Percentiles rank a stretch among this genome's conserved stretches.
Evolutionary conservation across 2,797 vertebrate species (phyloP).

Genomic region (Mus spretus): DNA sequence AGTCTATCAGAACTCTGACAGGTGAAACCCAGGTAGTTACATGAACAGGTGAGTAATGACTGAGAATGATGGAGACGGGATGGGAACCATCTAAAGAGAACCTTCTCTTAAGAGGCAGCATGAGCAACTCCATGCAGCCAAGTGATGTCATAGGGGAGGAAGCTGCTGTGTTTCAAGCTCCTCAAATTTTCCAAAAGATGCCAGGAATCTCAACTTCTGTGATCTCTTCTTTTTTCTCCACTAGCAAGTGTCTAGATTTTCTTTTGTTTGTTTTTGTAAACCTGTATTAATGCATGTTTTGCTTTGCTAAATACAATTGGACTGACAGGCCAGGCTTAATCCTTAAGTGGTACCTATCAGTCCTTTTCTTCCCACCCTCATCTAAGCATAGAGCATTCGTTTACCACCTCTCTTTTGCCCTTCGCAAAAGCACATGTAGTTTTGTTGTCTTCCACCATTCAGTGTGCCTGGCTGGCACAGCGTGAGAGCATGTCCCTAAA

Average conservation of each 20-base stretch:
- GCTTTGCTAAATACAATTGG: not conserved
- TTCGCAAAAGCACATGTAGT: not conserved
- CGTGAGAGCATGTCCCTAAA: not conserved
- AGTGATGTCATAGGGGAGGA: not conserved
- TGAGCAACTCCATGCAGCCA: not conserved
- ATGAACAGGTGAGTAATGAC: not conserved
- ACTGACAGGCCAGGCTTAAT: not conserved
- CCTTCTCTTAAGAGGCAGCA: accelerated
- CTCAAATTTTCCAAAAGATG: constrained; percentile 38
- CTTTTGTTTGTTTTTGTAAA: not conserved
- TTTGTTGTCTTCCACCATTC: not conserved
- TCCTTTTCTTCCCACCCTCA: not conserved
- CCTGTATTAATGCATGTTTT: not conserved
- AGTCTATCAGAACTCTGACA: not conserved
- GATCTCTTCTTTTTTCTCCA: constrained; percentile 43
- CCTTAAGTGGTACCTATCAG: not conserved
- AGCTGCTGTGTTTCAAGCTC: not conserved
- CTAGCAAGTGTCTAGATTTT: not conserved
- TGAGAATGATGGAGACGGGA: not conserved
- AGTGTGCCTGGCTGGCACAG: not conserved
- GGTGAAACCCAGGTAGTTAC: not conserved
- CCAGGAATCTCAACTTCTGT: constrained; percentile 33
- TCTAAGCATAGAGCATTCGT: not conserved
- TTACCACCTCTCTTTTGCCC: not conserved
- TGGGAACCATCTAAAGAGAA: not conserved